A percentile compares a stretch with the other conserved stretches of the same genome.
Evolutionary conservation across 2,888 invertebrate species (phyloP).

Genomic region (Steinernema carpocapsae): DNA sequence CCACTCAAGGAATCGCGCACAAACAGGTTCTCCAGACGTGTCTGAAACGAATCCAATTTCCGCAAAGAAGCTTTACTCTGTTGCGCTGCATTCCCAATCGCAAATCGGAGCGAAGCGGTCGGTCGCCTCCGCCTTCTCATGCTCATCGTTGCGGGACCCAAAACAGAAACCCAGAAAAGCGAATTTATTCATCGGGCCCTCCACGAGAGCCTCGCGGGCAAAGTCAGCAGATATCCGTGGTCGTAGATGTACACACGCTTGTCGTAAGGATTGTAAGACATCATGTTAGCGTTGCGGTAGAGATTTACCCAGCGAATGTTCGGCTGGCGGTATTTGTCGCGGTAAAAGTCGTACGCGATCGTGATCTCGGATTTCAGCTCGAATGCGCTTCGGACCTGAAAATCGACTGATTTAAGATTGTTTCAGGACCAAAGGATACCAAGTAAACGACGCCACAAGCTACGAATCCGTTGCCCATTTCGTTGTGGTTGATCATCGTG

Average conservation of each 20-base stretch:
- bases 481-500: constrained; percentile 65
- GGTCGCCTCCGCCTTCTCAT: background rate
- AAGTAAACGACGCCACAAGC: constrained; percentile 68
- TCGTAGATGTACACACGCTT: constrained; percentile 69
- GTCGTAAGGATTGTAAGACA: constrained; percentile 68
- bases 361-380: constrained; percentile 62
- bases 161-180: background rate
- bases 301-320: constrained; percentile 68
- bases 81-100: too few relatives aligned
- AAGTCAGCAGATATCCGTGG: constrained; percentile 67
- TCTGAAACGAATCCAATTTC: too few relatives aligned
- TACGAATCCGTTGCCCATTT: constrained; percentile 67
- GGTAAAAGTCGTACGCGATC: constrained; percentile 66
- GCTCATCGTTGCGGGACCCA: background rate
- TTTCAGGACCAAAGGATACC: constrained; percentile 46
- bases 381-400: constrained; percentile 56
- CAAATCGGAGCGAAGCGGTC: too few relatives aligned
- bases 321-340: constrained; percentile 59
- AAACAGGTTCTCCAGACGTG: too few relatives aligned
- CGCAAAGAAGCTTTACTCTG: too few relatives aligned
- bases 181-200: constrained; percentile 54
- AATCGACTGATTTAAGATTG: too few relatives aligned
- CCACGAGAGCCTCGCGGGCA: constrained; percentile 67
- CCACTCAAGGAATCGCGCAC: too few relatives aligned
- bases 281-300: constrained; percentile 68